Evolutionary conservation across 2,113 vertebrate species (phyloP).

Genomic region (Eclectus roratus): DNA sequence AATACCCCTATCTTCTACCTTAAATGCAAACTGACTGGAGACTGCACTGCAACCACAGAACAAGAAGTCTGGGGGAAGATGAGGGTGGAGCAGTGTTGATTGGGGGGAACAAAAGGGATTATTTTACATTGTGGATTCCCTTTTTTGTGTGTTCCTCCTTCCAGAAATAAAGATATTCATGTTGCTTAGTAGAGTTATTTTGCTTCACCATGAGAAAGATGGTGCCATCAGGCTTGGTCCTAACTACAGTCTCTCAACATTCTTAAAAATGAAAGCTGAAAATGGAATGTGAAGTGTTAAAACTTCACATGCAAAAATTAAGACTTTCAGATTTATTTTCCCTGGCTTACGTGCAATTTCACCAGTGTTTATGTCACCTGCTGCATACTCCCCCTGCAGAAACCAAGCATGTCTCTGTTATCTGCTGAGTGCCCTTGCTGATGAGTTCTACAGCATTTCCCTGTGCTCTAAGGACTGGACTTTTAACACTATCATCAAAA

Average conservation of each 20-base stretch:
- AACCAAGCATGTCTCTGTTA: background rate
- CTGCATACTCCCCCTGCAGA: background rate
- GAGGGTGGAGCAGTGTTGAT: background rate
- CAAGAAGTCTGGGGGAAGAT: background rate
- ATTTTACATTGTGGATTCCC: background rate
- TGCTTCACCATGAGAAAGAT: background rate
- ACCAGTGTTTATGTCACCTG: background rate
- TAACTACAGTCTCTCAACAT: background rate
- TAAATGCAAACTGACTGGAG: background rate
- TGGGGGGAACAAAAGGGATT: background rate
- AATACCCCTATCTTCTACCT: background rate
- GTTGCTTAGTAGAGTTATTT: background rate
- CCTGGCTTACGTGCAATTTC: background rate
- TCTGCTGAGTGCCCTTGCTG: background rate
- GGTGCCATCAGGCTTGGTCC: background rate
- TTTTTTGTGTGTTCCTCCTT: background rate
- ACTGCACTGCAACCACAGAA: background rate
- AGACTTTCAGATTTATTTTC: background rate
- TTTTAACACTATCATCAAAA: background rate
- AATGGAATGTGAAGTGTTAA: background rate
- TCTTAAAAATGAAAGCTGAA: background rate
- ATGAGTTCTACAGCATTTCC: background rate
- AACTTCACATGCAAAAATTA: background rate
- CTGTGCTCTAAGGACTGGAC: background rate
- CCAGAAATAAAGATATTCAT: background rate